Base-by-base conservation (phyloP, 2,797 vertebrate genomes). In the Notolabrus celidotus region DNA sequence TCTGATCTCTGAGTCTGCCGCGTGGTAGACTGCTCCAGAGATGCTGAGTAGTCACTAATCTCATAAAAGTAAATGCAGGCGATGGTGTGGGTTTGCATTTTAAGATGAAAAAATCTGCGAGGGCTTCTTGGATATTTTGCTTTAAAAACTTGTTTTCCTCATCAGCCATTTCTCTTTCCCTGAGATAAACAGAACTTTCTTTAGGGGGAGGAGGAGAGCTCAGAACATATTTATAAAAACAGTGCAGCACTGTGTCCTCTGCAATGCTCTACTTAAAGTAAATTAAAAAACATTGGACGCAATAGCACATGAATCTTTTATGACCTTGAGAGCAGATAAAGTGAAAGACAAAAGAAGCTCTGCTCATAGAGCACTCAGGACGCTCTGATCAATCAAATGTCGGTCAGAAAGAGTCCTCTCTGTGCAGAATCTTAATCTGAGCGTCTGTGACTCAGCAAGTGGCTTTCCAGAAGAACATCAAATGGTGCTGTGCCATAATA, bases 231-330 rank as follows among this genome's bases (percentile, higher is more conserved):
- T 85, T 81, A 85, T 86, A 74, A 92, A 86, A 82, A 50, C 65
- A 81, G 36, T 36, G 50, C 14, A 36, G 23, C 52, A 58, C 39
- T 74, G 70, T 50, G 50, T 47, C 45, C 49, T 76, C 52, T 58
- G 74, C 63, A 45, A 65, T 58, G 77, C 78, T 61, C 61, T 59
- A 69, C 76, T 87, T 90, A 82, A 87, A 85, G 85, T 85, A 91
- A 85, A 89, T 89, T 81, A 86, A 89, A 88, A 91, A 88, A 89
- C 74, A 88, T 55, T 74, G 77, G 76, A 82, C 77, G 80, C 63
- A 77, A 80, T 60, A 51, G 77, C 33, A 15, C 85, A 93, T 93
- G 86, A 93, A 93, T 94, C 74, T 92, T 93, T 92, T 84, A 92
- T 94, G 82, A 89, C 84, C 84, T 84, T 59, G 67, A 72, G 69